These are phyloP conservation scores for Sceloporus undulatus DNA, from an alignment of 2,113 vertebrate species.

Conservation along the genomic window DNA sequence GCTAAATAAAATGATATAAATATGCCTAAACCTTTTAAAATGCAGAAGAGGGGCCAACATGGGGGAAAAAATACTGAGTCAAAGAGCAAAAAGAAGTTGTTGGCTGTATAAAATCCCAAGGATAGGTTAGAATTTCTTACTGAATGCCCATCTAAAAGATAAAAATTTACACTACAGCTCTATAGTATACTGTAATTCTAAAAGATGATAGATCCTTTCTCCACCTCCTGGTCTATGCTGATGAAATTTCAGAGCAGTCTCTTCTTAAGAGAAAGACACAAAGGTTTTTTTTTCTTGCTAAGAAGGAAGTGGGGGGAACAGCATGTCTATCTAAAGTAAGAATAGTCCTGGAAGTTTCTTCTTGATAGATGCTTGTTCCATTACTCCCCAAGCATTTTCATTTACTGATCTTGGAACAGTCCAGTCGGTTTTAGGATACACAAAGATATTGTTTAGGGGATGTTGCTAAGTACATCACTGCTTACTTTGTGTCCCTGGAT, in stretches of 20 bases:
- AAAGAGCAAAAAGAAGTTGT: too few relatives aligned
- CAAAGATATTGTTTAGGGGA: conserved; percentile 25
- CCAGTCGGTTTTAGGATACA: conserved; percentile 12
- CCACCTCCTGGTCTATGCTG: background rate
- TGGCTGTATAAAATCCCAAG: too few relatives aligned
- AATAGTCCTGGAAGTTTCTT: background rate
- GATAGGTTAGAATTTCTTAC: too few relatives aligned
- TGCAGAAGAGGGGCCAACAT: too few relatives aligned
- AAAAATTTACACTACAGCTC: too few relatives aligned
- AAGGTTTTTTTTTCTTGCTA: background rate
- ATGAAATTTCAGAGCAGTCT: background rate
- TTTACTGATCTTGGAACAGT: background rate
- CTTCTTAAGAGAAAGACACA: background rate
- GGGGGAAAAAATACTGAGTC: too few relatives aligned
- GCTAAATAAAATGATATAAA: too few relatives aligned
- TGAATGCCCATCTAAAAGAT: too few relatives aligned
- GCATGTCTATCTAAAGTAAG: background rate
- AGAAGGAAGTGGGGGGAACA: background rate
- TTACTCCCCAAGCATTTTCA: background rate
- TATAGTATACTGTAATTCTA: too few relatives aligned
- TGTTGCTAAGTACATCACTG: background rate
- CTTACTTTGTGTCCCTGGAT: background rate
- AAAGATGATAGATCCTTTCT: background rate
- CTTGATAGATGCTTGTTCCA: conserved; percentile 8
- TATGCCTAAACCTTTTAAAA: too few relatives aligned